phyloP scores from a whole-genome alignment of 2,113 vertebrate species.

The Oryzias celebensis region DNA sequence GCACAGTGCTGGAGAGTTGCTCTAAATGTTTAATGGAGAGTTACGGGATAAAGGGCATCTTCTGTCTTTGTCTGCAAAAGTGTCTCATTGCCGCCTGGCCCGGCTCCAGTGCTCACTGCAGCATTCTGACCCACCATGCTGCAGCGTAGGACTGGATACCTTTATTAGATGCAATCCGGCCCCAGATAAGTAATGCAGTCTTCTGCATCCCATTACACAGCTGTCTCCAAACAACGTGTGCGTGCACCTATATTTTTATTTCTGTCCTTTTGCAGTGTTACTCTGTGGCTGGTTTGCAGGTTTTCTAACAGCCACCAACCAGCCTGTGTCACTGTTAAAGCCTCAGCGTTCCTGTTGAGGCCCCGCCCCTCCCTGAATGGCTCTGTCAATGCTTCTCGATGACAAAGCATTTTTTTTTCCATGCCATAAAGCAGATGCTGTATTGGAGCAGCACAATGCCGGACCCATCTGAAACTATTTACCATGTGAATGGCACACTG shows the following conservation, averaged over 20 bases:
- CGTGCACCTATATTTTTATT: constrained; percentile 23
- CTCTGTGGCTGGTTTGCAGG: constrained; percentile 22
- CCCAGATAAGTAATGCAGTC: constrained; percentile 28
- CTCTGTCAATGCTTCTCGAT: constrained; percentile 67
- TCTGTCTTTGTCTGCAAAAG: constrained; percentile 48
- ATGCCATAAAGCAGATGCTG: constrained; percentile 78
- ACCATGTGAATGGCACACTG: constrained; percentile 73
- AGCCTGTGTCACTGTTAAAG: constrained; percentile 54
- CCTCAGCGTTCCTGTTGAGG: constrained; percentile 44
- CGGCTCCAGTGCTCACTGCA: constrained; percentile 70
- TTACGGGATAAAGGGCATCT: constrained; percentile 51
- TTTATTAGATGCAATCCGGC: constrained; percentile 30
- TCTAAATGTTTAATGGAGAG: constrained; percentile 74
- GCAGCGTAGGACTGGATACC: constrained; percentile 43
- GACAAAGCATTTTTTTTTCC: constrained; percentile 76
- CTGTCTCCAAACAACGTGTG: constrained; percentile 25
- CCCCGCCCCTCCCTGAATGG: constrained; percentile 63
- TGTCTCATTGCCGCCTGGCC: constrained; percentile 69
- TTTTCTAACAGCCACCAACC: constrained; percentile 50
- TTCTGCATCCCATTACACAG: constrained; percentile 24
- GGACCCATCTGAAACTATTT: constrained; percentile 71
- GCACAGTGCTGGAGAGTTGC: constrained; percentile 36
- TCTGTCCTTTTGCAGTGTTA: constrained; percentile 7
- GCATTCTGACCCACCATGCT: constrained; percentile 43
- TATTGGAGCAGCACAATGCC: constrained; percentile 70